Percentiles rank a stretch among this genome's conserved stretches.
phyloP scores from a whole-genome alignment of 2,888 invertebrate species.

The Lobophora halterata region DNA sequence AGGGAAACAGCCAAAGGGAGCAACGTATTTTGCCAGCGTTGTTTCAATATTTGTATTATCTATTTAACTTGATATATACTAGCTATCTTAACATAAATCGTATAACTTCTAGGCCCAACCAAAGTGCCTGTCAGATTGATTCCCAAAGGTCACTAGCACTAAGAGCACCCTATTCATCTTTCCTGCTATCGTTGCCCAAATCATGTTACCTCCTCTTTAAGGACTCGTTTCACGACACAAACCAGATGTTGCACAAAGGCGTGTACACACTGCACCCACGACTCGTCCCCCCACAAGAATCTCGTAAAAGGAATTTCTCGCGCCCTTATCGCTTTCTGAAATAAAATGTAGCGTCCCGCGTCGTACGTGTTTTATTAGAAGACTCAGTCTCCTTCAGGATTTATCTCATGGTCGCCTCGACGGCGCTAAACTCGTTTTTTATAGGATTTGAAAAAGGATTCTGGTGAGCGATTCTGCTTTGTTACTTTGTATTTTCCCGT shows the following conservation, averaged over 20 bases:
- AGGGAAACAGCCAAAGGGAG: constrained; percentile 1
- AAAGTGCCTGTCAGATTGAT: constrained; percentile 3
- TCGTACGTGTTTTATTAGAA: constrained; percentile 78
- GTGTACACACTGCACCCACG: constrained; percentile 44
- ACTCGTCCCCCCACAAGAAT: constrained; percentile 59
- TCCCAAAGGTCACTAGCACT: constrained; percentile 28
- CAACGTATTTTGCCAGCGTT: too few species aligned
- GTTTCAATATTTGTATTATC: too few species aligned
- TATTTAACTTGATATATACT: too few species aligned
- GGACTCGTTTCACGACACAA: constrained; percentile 46
- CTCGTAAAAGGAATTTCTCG: constrained; percentile 78
- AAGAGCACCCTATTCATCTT: constrained; percentile 23
- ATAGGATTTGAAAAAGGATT: constrained; percentile 58
- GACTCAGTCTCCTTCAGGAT: constrained; percentile 72
- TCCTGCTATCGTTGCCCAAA: constrained; percentile 30
- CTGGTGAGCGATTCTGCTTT: constrained; percentile 55
- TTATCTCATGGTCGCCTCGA: constrained; percentile 67
- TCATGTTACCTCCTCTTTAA: constrained; percentile 26
- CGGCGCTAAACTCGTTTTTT: constrained; percentile 59
- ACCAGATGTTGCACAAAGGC: constrained; percentile 71
- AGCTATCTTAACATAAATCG: too few species aligned
- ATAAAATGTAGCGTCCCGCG: constrained; percentile 76
- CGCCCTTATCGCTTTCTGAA: constrained; percentile 79
- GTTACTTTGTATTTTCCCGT: constrained; percentile 45
- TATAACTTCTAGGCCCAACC: too few species aligned